Conservation (phyloP, 92 coral and sea anemone species). For the Siderastrea siderea region DNA sequence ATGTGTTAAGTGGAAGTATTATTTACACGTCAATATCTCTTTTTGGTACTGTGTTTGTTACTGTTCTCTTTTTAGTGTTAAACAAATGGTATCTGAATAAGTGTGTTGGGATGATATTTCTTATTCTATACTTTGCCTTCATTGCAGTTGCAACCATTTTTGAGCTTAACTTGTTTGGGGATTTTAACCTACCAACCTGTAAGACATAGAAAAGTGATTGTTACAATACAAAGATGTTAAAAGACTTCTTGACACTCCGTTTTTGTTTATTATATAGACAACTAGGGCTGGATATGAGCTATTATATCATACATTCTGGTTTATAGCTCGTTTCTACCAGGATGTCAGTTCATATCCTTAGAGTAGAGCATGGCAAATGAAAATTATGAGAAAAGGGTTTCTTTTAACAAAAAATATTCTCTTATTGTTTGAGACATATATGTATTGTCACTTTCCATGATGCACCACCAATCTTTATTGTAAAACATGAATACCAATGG, state of each 20-base stretch:
- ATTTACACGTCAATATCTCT: conserved; percentile 80
- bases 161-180: conserved; percentile 85
- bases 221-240: not conserved
- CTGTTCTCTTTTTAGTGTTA: conserved; percentile 52
- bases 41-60: conserved; percentile 76
- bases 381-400: too few species aligned
- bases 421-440: too few species aligned
- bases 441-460: too few species aligned
- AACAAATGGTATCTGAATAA: conserved; percentile 79
- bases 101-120: conserved; percentile 65
- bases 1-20: conserved; percentile 77
- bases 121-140: conserved; percentile 73
- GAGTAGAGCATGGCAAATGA: too few species aligned
- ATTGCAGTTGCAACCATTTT: conserved; percentile 85
- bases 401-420: too few species aligned
- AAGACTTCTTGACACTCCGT: not conserved
- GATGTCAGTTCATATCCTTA: too few species aligned
- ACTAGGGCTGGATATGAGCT: not conserved
- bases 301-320: too few species aligned
- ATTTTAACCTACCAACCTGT: conserved; percentile 68
- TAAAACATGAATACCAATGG: too few species aligned
- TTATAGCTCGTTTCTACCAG: too few species aligned
- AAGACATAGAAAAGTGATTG: not conserved
- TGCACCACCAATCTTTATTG: too few species aligned
- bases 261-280: too few species aligned